These are phyloP conservation scores for Taxidea taxus DNA, from an alignment of 2,113 vertebrate species.

Conservation along the genomic window DNA sequence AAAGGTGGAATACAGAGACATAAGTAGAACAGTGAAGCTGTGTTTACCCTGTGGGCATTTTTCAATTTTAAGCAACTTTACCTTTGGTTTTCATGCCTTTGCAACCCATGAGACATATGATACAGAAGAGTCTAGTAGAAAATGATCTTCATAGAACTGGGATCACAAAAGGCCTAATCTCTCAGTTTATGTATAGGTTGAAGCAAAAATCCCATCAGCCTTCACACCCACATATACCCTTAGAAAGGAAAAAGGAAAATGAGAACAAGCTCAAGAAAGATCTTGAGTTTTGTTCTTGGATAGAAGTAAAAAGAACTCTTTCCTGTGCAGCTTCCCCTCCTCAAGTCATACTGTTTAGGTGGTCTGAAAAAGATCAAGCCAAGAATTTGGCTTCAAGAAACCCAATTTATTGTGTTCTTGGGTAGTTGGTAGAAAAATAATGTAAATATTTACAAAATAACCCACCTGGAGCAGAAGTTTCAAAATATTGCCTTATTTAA, in stretches of 20 bases:
- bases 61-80: not conserved
- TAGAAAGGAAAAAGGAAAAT: not conserved
- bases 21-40: not conserved
- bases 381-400: not conserved
- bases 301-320: not conserved
- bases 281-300: not conserved
- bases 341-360: not conserved
- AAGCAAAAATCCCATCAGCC: not conserved
- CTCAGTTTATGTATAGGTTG: not conserved
- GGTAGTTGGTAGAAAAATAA: not conserved
- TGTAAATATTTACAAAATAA: not conserved
- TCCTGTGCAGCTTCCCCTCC: not conserved
- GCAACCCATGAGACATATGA: not conserved
- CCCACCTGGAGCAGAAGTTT: not conserved
- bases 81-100: constrained; percentile 26
- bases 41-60: not conserved
- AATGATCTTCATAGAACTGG: not conserved
- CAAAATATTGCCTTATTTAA: not conserved
- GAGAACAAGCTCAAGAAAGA: not conserved
- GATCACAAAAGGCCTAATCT: not conserved
- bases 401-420: not conserved
- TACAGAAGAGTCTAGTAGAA: not conserved
- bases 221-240: not conserved
- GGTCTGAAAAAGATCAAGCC: not conserved
- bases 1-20: not conserved